Evolutionary conservation across 2,888 invertebrate genomes (phyloP).

Genomic region (Leucoma salicis): DNA sequence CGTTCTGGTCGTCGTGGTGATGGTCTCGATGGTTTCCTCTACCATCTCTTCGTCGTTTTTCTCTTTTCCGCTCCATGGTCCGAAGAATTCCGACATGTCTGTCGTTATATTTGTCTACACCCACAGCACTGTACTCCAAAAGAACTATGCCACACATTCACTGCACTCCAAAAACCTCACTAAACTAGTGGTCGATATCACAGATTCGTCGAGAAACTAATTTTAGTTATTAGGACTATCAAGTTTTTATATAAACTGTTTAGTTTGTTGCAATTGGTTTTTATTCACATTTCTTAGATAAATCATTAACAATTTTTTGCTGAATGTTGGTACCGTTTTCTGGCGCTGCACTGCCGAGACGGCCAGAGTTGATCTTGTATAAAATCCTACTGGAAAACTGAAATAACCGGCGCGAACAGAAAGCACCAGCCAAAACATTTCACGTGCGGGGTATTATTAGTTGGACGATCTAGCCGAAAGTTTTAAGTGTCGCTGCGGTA

Average conservation of each 20-base stretch:
- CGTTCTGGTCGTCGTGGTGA: conserved; percentile 67
- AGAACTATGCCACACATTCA: conserved; percentile 63
- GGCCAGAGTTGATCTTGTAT: conserved; percentile 76
- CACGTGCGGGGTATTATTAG: conserved; percentile 81
- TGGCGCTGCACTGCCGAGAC: conserved; percentile 63
- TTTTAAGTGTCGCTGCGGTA: conserved; percentile 72
- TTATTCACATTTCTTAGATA: conserved; percentile 45
- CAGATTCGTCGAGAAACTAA: conserved; percentile 30
- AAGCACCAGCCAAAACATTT: conserved; percentile 82
- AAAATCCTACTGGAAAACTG: conserved; percentile 82
- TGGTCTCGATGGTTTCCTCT: conserved; percentile 65
- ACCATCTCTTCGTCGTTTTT: conserved; percentile 47
- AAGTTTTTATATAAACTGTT: conserved; percentile 39
- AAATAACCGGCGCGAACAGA: conserved; percentile 81
- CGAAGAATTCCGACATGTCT: conserved; percentile 76
- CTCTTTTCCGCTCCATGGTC: conserved; percentile 62
- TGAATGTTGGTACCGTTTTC: conserved; percentile 31
- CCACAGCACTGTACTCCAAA: conserved; percentile 60
- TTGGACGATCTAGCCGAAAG: conserved; percentile 81
- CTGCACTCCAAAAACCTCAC: conserved; percentile 52
- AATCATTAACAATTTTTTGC: conserved; percentile 25
- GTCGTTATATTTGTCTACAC: conserved; percentile 41
- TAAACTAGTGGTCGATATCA: conserved; percentile 35
- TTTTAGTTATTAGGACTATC: conserved; percentile 18
- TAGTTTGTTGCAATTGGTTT: conserved; percentile 39